Conservation (phyloP, 2,797 vertebrate genomes). For the Meriones psammophilus region DNA sequence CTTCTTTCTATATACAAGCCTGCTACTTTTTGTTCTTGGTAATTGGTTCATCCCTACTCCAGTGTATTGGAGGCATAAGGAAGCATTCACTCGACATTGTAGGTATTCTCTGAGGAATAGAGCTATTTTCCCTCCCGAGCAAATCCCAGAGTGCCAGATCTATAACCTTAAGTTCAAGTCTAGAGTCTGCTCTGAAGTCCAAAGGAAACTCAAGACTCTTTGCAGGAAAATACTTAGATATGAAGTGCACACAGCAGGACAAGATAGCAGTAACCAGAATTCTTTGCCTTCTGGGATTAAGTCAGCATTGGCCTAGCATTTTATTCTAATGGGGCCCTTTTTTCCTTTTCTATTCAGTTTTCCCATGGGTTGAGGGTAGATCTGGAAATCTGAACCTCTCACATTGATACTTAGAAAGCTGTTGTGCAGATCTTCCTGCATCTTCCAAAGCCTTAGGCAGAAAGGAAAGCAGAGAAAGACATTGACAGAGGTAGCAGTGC, state of each 20-base stretch:
- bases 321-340: background rate
- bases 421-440: background rate
- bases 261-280: background rate
- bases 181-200: background rate
- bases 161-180: background rate
- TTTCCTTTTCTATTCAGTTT: constrained; percentile 48
- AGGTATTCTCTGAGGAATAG: constrained; percentile 1
- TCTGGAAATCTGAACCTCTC: constrained; percentile 12
- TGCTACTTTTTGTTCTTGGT: background rate
- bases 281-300: background rate
- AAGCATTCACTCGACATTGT: constrained; percentile 10
- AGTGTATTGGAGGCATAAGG: background rate
- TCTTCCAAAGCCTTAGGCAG: background rate
- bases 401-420: background rate
- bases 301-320: background rate
- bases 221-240: background rate
- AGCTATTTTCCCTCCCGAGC: background rate
- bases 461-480: background rate
- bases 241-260: constrained; percentile 14
- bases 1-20: background rate
- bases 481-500: constrained; percentile 5
- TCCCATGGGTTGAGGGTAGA: background rate
- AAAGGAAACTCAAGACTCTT: constrained; percentile 38
- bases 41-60: background rate
- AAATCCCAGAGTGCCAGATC: background rate